Evolutionary conservation across 1,140 invertebrate genomes (phyloP), one percentile per base, ranked within the genome.

Genomic region (Dendroctonus ponderosae): DNA sequence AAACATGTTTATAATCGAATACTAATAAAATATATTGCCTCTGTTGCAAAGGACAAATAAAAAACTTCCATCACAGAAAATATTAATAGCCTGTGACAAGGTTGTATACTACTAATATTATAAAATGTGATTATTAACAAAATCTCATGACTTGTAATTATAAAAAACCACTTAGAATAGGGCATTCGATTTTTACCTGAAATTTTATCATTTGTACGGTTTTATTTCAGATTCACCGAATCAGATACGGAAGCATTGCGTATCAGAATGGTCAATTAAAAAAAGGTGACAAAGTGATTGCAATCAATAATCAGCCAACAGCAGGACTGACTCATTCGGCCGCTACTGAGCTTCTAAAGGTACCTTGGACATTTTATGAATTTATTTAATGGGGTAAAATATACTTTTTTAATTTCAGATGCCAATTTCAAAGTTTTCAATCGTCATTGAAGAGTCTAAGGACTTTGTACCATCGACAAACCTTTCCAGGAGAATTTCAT

Each of bases 291-390:
- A 86, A 92, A 73, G 89, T 97, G 8, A 80, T 93, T 43, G 93
- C 92, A 43, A 94, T 96, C 69, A 96, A 97, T 79, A 91, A 91
- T n/a, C 85, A 86, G 74, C 85, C 85, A 67, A 90, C 93, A 79
- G 84, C 87, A 62, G 91, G 89, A 56, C 79, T 94, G 14, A 92
- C 90, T 38, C 93, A 96, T 76, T 83, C 87, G 11, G 89, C 95
- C 76, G 93, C 92, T 63, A 85, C 94, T 57, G 85, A 89, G 68
- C 87, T 95, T 66, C 82, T 96, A 0, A 96, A 96, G 85, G 89
- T 91, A 79, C 4, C 68, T 12, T 62, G 37, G 26, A 52, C 8
- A 15, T 37, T 14, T 52, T 11, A 8, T 49, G 44, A 49, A 37
- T 50, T 14, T 26, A 46, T 46, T 12, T 51, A 15, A n/a, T 12